Percentiles rank a stretch among this genome's conserved stretches.
phyloP scores from a whole-genome alignment of 2,797 vertebrate species.

The Galagoides demidoff region DNA sequence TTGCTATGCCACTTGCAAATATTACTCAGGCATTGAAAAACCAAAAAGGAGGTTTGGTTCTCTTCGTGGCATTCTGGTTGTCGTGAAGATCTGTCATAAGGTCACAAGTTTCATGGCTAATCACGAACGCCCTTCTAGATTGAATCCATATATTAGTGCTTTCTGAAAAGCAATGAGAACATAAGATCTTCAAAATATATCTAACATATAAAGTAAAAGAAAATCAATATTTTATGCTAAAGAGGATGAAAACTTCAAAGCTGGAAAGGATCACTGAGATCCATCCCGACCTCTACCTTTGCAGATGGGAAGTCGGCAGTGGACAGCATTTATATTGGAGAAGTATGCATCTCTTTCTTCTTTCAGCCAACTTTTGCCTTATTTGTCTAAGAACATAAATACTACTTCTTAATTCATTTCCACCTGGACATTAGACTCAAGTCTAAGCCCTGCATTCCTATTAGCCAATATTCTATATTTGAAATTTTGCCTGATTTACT shows the following conservation, averaged over 20 bases:
- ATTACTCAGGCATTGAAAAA: not conserved
- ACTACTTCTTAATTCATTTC: not conserved
- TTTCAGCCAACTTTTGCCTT: not conserved
- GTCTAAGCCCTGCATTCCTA: not conserved
- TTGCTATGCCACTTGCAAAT: conserved; percentile 1
- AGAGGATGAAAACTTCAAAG: conserved; percentile 11
- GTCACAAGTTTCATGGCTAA: not conserved
- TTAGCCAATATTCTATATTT: not conserved
- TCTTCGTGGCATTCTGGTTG: not conserved
- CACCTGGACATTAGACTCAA: not conserved
- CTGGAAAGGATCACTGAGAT: conserved; percentile 43
- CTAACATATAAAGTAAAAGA: conserved; percentile 38
- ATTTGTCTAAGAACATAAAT: not conserved
- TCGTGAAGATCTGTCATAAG: not conserved
- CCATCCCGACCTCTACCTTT: not conserved
- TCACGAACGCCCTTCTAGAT: not conserved
- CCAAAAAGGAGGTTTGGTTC: not conserved
- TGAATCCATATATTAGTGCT: not conserved
- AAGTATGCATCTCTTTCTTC: not conserved
- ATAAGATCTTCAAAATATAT: not conserved
- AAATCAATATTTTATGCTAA: conserved; percentile 35
- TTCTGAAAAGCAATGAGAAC: not conserved
- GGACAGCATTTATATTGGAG: not conserved
- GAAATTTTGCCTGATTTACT: not conserved
- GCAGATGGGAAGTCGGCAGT: not conserved